These are phyloP conservation scores for Hippasteria phrygiana DNA, from an alignment of 53 echinoderm and acorn worm species.

Conservation along the genomic window DNA sequence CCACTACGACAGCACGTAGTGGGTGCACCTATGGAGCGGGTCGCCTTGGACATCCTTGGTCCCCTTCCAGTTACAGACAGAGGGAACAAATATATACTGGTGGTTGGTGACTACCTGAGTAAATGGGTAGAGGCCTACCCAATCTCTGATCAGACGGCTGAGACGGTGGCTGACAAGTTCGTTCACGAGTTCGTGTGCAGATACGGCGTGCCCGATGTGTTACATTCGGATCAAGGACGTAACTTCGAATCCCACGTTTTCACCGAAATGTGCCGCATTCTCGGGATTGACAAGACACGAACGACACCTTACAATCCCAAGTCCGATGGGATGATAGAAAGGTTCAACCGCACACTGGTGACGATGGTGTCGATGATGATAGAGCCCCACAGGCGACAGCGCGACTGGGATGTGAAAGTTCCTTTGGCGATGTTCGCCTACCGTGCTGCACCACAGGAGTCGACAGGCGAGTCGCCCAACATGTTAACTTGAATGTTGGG, in stretches of 20 bases:
- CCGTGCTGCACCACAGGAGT: background rate
- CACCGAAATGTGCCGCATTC: background rate
- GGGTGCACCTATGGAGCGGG: too few species aligned
- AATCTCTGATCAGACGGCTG: background rate
- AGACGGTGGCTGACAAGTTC: background rate
- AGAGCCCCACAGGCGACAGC: background rate
- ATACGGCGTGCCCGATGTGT: conserved; percentile 57
- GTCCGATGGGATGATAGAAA: conserved; percentile 48
- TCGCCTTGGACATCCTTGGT: too few species aligned
- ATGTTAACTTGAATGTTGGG: conserved; percentile 12
- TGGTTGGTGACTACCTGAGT: conserved; percentile 5
- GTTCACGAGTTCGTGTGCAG: conserved; percentile 65
- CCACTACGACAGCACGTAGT: too few species aligned
- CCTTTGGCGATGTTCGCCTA: background rate
- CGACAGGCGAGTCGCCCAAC: conserved; percentile 16
- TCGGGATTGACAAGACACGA: conserved; percentile 24
- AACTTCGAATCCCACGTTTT: conserved; percentile 67
- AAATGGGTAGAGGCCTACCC: conserved; percentile 11
- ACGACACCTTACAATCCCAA: conserved; percentile 45
- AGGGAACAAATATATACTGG: too few species aligned
- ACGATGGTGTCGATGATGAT: conserved; percentile 36
- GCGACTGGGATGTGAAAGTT: conserved; percentile 23
- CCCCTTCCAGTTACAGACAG: too few species aligned
- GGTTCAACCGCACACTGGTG: conserved; percentile 53
- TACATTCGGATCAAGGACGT: conserved; percentile 65